These are phyloP conservation scores for Spodoptera exigua DNA, from an alignment of 2,888 invertebrate genomes.

Conservation along the genomic window DNA sequence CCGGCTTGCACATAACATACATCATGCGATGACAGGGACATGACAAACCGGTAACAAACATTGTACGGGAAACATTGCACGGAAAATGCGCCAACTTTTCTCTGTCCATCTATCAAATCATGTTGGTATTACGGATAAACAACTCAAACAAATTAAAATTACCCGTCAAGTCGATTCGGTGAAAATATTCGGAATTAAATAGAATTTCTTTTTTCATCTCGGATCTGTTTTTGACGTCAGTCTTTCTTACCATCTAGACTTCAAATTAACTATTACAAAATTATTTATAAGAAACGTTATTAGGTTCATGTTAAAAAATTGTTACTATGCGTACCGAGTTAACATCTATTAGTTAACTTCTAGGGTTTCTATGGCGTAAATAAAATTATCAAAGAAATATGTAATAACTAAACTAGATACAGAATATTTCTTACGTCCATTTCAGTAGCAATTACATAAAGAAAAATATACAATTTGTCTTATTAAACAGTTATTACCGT, in stretches of 20 bases:
- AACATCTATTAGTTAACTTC: no score
- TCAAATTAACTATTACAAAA: no score
- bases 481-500: no score
- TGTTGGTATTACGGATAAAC: conserved; percentile 21
- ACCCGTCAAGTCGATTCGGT: conserved; percentile 1
- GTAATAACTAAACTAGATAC: no score
- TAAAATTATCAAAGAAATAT: no score
- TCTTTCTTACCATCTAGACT: conserved; percentile 11
- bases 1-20: conserved; percentile 73
- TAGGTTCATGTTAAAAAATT: no score
- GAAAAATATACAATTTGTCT: no score
- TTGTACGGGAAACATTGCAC: conserved; percentile 37
- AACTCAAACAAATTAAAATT: conserved; percentile 18
- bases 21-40: conserved; percentile 76
- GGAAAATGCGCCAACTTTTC: conserved; percentile 44
- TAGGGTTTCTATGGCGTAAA: no score
- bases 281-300: no score
- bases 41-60: conserved; percentile 72
- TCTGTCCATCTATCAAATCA: conserved; percentile 19
- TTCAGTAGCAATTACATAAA: no score
- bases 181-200: background rate
- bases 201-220: background rate
- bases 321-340: no score
- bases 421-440: no score
- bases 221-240: conserved; percentile 3